Percentiles rank a stretch among this genome's conserved stretches.
Evolutionary conservation across 1,140 invertebrate species (phyloP).

Genomic region (Sarcophaga peregrina): DNA sequence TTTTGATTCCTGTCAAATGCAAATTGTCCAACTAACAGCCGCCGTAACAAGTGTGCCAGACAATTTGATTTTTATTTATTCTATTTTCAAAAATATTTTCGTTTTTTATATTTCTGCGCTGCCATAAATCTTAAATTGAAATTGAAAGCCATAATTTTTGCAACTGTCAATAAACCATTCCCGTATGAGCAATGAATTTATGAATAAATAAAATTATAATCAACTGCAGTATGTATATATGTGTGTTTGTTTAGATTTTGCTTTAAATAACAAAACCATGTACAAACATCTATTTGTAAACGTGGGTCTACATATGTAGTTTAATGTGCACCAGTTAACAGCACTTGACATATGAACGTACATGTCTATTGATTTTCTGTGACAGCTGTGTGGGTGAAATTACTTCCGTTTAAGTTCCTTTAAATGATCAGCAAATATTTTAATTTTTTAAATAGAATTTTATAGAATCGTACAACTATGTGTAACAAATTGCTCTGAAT

Average conservation of each 20-base stretch:
- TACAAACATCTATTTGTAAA: background rate
- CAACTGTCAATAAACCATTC: slow-evolving; percentile 40
- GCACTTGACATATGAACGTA: background rate
- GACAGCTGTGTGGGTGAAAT: slow-evolving; percentile 20
- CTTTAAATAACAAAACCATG: background rate
- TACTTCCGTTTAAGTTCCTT: slow-evolving; percentile 28
- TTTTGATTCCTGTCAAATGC: slow-evolving; percentile 23
- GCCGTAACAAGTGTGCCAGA: slow-evolving; percentile 28
- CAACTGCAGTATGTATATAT: too few relatives aligned
- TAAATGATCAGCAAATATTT: background rate
- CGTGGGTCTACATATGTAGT: slow-evolving; percentile 30
- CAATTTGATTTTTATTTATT: background rate
- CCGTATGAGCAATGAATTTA: slow-evolving; percentile 1
- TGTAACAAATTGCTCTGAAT: too few relatives aligned
- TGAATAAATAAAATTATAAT: background rate
- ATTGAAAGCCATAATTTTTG: slow-evolving; percentile 39
- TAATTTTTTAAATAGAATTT: background rate
- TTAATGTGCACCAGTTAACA: background rate
- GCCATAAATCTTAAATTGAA: slow-evolving; percentile 38
- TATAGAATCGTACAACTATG: too few relatives aligned
- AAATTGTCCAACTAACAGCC: slow-evolving; percentile 29
- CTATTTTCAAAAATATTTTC: too few relatives aligned
- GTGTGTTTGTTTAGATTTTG: too few relatives aligned
- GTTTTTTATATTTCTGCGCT: background rate
- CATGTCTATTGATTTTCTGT: background rate